A percentile compares a stretch with the other conserved stretches of the same genome.
Evolutionary conservation across 2,888 invertebrate genomes (phyloP).

Genomic region (Cyclophora albipunctata): DNA sequence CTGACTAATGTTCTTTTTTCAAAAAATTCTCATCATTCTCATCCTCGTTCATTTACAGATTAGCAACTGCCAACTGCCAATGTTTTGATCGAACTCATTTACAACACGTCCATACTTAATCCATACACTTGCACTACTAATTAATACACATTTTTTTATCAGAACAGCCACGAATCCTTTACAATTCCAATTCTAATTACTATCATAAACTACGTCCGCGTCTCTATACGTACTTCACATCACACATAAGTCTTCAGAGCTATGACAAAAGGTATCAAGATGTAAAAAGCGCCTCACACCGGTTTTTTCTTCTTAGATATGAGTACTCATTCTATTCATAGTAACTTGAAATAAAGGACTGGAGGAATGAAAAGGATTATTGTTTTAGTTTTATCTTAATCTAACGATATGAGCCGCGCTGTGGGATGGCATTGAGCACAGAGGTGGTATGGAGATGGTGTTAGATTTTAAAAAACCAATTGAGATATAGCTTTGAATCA

Average conservation of each 20-base stretch:
- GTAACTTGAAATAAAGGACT: slow-evolving; percentile 60
- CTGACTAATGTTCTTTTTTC: no score
- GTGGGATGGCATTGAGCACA: slow-evolving; percentile 33
- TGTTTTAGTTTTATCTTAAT: slow-evolving; percentile 74
- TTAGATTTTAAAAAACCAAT: not conserved
- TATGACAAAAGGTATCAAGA: slow-evolving; percentile 36
- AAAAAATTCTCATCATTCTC: no score
- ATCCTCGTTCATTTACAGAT: no score
- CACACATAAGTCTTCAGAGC: slow-evolving; percentile 26
- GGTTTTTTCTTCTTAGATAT: slow-evolving; percentile 31
- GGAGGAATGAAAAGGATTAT: slow-evolving; percentile 70
- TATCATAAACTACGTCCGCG: slow-evolving; percentile 31
- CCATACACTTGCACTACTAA: no score
- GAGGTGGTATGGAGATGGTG: slow-evolving; percentile 23
- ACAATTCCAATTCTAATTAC: slow-evolving; percentile 10
- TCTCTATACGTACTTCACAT: slow-evolving; percentile 32
- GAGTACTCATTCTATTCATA: slow-evolving; percentile 48
- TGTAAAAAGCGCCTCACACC: slow-evolving; percentile 52
- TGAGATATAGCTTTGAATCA: not conserved
- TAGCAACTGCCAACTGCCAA: no score
- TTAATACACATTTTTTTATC: no score
- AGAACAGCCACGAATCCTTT: no score
- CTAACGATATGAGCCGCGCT: slow-evolving; percentile 59
- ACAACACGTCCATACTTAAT: no score
- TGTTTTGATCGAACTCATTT: no score